Base-by-base conservation (phyloP, 23 tunicate species). In the Trididemnum clinides region DNA sequence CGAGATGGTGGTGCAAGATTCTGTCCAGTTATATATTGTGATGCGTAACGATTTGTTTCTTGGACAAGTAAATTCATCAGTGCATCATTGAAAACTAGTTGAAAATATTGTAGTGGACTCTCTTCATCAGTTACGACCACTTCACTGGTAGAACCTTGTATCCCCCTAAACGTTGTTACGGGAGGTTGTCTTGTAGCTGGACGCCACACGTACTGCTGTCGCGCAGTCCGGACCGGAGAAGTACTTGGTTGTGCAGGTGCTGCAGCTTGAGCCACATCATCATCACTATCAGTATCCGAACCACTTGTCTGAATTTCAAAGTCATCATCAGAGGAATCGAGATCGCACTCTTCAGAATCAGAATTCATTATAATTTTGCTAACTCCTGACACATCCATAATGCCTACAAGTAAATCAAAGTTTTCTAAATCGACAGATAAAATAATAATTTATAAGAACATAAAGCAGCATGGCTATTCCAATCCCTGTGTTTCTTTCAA, bases 1-100 rank as follows among this genome's bases (percentile, higher is more conserved):
- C 80, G n/a, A 37, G 80, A 19, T 23, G 2, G 10, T 3, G 80
- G 57, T 36, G 75, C 31, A 23, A 66, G 75, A 6, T 29, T 66
- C 22, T 29, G 36, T 66, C 75, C 2, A 3, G 36, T 32, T 31
- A 66, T 18, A 22, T 73, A 36, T 73, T 73, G 80, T 12, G 54
- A 73, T 73, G 80, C 54, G 38, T 73, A 73, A 37, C 80, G 80
- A 23, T 73, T 73, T 36, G 80, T 73, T 39, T 73, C 80, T 36
- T 10, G 18, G 7, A 73, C 57, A 15, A 73, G 57, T 19, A 37
- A 36, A 36, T 73, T 57, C 57, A 73, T 10, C 25, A 73, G 33
- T 23, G 28, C 27, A 73, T 73, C 80, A 5, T 7, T 22, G 38
- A 73, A 73, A 73, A 73, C 10, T 19, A 73, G 57, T 30, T 38